phyloP scores from a whole-genome alignment of 2,797 vertebrate species.

The Nasua narica region DNA sequence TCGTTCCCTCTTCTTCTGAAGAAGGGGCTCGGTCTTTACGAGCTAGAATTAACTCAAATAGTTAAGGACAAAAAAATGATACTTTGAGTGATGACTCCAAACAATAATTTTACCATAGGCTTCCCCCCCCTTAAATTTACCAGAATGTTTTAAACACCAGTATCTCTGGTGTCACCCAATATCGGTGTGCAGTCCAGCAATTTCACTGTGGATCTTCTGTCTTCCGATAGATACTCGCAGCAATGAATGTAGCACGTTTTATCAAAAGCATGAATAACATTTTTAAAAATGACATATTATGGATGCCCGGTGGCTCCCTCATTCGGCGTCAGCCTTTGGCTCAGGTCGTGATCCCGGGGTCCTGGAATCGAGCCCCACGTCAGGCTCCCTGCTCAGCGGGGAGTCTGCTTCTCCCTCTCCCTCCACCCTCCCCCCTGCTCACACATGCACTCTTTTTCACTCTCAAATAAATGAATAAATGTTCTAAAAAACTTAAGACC shows the following conservation, averaged over 20 bases:
- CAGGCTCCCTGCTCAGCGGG: too few species aligned
- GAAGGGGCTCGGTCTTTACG: neutral
- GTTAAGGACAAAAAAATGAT: neutral
- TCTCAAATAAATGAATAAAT: neutral
- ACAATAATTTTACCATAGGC: too few species aligned
- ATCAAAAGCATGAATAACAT: neutral
- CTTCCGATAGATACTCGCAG: neutral
- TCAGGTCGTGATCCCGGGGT: too few species aligned
- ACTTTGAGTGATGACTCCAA: neutral
- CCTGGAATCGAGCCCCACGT: too few species aligned
- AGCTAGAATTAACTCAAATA: neutral
- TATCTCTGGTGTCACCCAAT: neutral
- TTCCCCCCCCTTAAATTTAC: accelerated
- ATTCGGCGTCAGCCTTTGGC: too few species aligned
- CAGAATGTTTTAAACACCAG: neutral
- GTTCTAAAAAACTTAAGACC: neutral
- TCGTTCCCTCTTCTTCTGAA: neutral
- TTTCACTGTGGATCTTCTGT: neutral
- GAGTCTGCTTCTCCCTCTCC: too few species aligned
- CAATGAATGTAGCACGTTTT: neutral
- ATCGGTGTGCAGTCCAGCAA: neutral
- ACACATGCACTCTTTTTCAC: neutral
- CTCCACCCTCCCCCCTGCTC: too few species aligned
- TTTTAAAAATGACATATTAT: neutral
- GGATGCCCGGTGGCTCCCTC: too few species aligned